Evolutionary conservation across 2,113 vertebrate genomes (phyloP), one percentile per base, ranked within the genome.

Genomic region (Engystomops pustulosus): DNA sequence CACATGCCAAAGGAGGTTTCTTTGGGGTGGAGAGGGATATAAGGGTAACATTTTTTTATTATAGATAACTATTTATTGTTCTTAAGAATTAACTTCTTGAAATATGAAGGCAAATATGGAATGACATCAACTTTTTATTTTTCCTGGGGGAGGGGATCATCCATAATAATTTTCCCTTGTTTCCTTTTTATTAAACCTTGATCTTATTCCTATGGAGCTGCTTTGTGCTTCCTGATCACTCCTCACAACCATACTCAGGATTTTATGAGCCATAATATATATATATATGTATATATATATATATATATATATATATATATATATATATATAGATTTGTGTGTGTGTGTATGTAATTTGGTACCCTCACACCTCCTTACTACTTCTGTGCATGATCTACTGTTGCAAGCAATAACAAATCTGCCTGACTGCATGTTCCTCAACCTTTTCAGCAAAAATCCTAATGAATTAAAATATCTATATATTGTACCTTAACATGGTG

Each of bases 261-360:
- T 88, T 87, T 87, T 86, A 88, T 32, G 89, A 91, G 89, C 90
- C 90, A 91, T 91, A 89, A 85, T 77, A 69, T 34, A 41, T 18
- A 75, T 62, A 58, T 58, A 53, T 27, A 25, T n/a, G 27, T 15
- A 49, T 25, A 41, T 81, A 55, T 74, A 8, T 60, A 47, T 74
- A 45, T 60, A 47, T 70, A 38, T 53, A 36, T 55, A 82, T 72
- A 82, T 60, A 60, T 74, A 27, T 72, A 55, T 71, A 81, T 30
- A 58, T 12, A 81, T 27, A 60, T 18, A 55, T 20, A 71, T 44
- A 34, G 41, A 62, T 62, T 25, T 25, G 11, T 27, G 20, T 65
- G 23, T 79, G 23, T 65, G 36, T 53, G 34, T 51, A 60, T 79
- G 10, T 60, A 6, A 25, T 34, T 32, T 62, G 25, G 23, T 49